A percentile compares a stretch with the other conserved stretches of the same genome.
These are phyloP conservation scores for Alauda arvensis DNA, from an alignment of 2,797 vertebrate genomes.

Conservation along the genomic window DNA sequence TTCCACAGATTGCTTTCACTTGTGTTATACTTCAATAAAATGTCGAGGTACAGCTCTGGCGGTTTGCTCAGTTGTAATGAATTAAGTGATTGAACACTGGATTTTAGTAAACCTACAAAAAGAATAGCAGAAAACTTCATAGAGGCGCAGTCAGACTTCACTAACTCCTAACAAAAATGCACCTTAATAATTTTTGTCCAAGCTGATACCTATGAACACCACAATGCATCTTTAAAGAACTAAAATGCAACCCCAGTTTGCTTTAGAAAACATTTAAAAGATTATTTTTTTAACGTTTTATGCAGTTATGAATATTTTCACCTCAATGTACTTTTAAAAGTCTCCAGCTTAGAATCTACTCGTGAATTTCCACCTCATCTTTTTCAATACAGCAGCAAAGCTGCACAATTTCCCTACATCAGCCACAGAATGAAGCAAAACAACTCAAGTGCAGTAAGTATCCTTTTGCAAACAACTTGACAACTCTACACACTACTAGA, in stretches of 20 bases:
- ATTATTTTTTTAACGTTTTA: background rate
- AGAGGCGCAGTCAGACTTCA: background rate
- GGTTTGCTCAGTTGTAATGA: background rate
- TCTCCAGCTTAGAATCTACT: background rate
- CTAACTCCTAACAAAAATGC: background rate
- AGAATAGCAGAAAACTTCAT: background rate
- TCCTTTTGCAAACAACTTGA: background rate
- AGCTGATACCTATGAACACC: background rate
- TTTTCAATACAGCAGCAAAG: background rate
- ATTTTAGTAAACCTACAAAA: background rate
- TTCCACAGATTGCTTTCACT: background rate
- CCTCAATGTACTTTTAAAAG: background rate
- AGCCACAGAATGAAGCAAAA: background rate
- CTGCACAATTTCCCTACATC: background rate
- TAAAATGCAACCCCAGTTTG: background rate
- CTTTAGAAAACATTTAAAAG: background rate
- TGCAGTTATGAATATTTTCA: background rate
- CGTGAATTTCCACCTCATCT: background rate
- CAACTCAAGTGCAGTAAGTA: background rate
- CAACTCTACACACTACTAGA: background rate
- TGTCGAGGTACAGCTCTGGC: background rate
- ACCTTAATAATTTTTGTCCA: background rate
- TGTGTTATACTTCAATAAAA: slow-evolving; percentile 2
- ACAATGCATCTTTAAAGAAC: background rate
- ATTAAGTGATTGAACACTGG: background rate